phyloP scores from a whole-genome alignment of 1,140 invertebrate species.

The Brachionus rubens region DNA sequence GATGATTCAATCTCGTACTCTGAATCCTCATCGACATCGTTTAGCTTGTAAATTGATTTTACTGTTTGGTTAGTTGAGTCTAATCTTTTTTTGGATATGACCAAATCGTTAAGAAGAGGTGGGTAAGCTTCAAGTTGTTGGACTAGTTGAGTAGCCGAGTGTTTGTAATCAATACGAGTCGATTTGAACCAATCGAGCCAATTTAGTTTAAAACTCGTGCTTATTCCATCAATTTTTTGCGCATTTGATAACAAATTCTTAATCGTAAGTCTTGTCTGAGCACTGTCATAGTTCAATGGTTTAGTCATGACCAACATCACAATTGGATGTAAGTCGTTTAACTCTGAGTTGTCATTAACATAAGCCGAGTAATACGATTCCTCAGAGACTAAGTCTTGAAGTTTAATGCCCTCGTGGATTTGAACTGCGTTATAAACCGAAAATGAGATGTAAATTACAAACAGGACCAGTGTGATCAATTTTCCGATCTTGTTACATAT shows the following conservation, averaged over 20 bases:
- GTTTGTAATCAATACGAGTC: slow-evolving; percentile 63
- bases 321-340: slow-evolving; percentile 51
- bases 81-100: not conserved
- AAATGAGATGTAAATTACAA: slow-evolving; percentile 75
- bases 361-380: slow-evolving; percentile 55
- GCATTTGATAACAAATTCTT: slow-evolving; percentile 78
- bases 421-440: slow-evolving; percentile 81
- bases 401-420: slow-evolving; percentile 78
- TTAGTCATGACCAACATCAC: slow-evolving; percentile 75
- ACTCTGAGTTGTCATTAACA: slow-evolving; percentile 51
- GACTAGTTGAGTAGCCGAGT: slow-evolving; percentile 73
- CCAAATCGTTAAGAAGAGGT: slow-evolving; percentile 69
- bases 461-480: slow-evolving; percentile 71
- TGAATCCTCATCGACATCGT: slow-evolving; percentile 80
- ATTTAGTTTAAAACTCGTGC: slow-evolving; percentile 77
- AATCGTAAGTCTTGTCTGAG: slow-evolving; percentile 71
- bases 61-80: slow-evolving; percentile 73
- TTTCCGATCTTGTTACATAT: slow-evolving; percentile 63
- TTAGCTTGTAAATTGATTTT: slow-evolving; percentile 72
- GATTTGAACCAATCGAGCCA: slow-evolving; percentile 77
- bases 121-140: slow-evolving; percentile 64
- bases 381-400: slow-evolving; percentile 56
- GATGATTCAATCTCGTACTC: slow-evolving; percentile 71
- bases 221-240: slow-evolving; percentile 72
- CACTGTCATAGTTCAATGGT: slow-evolving; percentile 79